Evolutionary conservation across 2,888 invertebrate species (phyloP), one percentile per base, ranked within the genome.

Genomic region (Habroteleia sp.): DNA sequence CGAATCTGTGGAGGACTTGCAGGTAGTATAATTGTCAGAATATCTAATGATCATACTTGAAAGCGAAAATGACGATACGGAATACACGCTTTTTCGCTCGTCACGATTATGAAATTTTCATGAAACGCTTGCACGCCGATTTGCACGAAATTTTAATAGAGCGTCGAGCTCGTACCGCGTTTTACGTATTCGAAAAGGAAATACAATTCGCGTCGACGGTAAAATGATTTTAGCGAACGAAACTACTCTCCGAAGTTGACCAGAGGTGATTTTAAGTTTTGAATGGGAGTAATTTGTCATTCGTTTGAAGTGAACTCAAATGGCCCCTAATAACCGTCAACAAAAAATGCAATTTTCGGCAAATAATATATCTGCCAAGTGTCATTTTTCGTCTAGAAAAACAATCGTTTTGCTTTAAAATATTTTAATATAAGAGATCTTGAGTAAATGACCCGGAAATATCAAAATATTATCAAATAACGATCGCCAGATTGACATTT

Each of bases 251-350:
- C 50, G 35, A 48, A 63, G 31, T 72, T 72, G 72, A 72, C 72
- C 72, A 65, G 44, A 65, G 72, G 72, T 72, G 72, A 72, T 72
- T 72, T 72, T 65, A 65, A 72, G 72, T 72, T 72, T 72, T 72
- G 72, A 72, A 72, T 72, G 50, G 56, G 25, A 72, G 63, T 65
- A 63, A 72, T 72, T 72, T 72, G 72, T 72, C 72, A 72, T 63
- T 23, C 41, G 42, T 44, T 52, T 42, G 42, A 3, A 37, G 27
- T 42, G 62, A 56, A 71, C 25, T 71, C 54, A 56, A 72, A 72
- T 72, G 56, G 50, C 27, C 27, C 58, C 46, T 48, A 58, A 54
- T 62, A 72, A 63, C 41, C 42, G 10, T 20, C 41, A 42, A 46
- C 54, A 56, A 56, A 72, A 63, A 63, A 35, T 46, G 31, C 54